phyloP scores from a whole-genome alignment of 2,113 vertebrate genomes.

The Chaetodon auriga region DNA sequence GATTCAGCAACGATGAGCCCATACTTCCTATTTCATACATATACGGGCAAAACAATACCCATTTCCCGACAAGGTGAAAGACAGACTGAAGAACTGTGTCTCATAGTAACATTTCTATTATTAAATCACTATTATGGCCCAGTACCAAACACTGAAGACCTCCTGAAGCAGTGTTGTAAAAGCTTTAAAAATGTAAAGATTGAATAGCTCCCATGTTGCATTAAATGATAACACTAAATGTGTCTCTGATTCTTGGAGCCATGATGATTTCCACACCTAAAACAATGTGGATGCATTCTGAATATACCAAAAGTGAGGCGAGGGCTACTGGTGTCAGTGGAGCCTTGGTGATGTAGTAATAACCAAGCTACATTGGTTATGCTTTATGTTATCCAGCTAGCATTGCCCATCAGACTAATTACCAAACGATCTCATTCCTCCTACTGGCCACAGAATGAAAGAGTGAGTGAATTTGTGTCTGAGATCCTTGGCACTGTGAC shows the following conservation, averaged over 20 bases:
- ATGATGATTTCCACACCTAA: not conserved
- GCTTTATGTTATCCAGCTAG: not conserved
- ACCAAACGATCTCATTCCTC: not conserved
- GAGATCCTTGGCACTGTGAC: conserved; percentile 15
- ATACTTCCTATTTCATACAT: not conserved
- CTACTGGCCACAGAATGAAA: not conserved
- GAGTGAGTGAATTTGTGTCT: not conserved
- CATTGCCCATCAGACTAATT: not conserved
- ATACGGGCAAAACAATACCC: not conserved
- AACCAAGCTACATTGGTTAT: not conserved
- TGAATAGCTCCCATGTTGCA: not conserved
- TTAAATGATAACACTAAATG: not conserved
- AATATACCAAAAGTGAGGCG: not conserved
- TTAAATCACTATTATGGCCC: not conserved
- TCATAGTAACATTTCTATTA: too few relatives aligned
- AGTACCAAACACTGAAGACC: not conserved
- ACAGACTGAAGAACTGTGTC: not conserved
- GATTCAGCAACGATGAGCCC: not conserved
- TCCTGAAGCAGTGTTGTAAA: not conserved
- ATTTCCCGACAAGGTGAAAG: not conserved
- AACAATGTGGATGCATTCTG: not conserved
- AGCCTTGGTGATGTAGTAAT: not conserved
- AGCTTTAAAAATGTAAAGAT: not conserved
- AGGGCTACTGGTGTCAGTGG: not conserved
- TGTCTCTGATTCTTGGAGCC: not conserved